Percentiles rank a stretch among this genome's conserved stretches.
Conservation (phyloP, 2,797 vertebrate species). For the Leptoclinus maculatus region DNA sequence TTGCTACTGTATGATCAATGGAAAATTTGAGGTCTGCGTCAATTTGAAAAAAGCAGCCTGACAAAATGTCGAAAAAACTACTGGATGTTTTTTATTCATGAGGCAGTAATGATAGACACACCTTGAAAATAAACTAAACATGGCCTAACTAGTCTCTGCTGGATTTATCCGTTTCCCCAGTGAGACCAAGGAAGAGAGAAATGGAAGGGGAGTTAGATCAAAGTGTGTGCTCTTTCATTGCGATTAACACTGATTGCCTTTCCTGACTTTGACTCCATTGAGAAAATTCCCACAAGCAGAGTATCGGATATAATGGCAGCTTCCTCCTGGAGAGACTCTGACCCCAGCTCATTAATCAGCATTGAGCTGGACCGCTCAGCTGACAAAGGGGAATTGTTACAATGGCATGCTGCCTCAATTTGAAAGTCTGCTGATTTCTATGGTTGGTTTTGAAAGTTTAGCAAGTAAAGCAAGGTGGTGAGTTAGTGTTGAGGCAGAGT, state of each 20-base stretch:
- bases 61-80: slow-evolving; percentile 36
- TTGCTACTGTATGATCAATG: neutral
- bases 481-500: neutral
- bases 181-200: slow-evolving; percentile 38
- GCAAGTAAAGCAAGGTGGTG: slow-evolving; percentile 13
- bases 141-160: slow-evolving; percentile 53
- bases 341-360: slow-evolving; percentile 80
- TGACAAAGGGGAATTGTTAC: slow-evolving; percentile 60
- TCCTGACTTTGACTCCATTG: slow-evolving; percentile 71
- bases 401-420: slow-evolving; percentile 44
- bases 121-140: slow-evolving; percentile 64
- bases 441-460: slow-evolving; percentile 43
- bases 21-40: neutral
- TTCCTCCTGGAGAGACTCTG: slow-evolving; percentile 65
- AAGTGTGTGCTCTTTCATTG: slow-evolving; percentile 66
- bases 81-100: slow-evolving; percentile 63
- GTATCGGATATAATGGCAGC: slow-evolving; percentile 67
- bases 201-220: slow-evolving; percentile 53
- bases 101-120: slow-evolving; percentile 49
- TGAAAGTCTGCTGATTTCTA: slow-evolving; percentile 60
- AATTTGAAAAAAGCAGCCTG: slow-evolving; percentile 27
- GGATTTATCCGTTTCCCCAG: slow-evolving; percentile 33
- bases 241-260: slow-evolving; percentile 80
- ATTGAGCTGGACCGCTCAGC: slow-evolving; percentile 67
- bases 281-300: slow-evolving; percentile 56